phyloP scores from a whole-genome alignment of 2,797 vertebrate genomes.

The Acomys russatus region DNA sequence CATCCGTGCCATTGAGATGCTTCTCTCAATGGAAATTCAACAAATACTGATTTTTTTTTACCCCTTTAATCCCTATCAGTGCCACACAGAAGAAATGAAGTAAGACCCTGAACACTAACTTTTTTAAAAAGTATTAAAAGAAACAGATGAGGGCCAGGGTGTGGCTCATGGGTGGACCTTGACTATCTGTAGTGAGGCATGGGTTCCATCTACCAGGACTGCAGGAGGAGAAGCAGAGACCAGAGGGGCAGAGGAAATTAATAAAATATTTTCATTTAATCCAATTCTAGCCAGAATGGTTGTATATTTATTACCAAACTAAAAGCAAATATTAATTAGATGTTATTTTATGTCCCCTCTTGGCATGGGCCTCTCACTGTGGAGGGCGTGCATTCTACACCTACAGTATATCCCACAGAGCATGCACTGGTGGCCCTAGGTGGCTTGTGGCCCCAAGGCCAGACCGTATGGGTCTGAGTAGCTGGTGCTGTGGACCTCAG shows the following conservation, averaged over 20 bases:
- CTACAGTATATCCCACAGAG: no score
- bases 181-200: not conserved
- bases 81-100: not conserved
- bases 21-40: not conserved
- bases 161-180: not conserved
- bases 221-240: no score
- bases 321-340: not conserved
- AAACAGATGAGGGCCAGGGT: not conserved
- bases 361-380: not conserved
- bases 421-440: no score
- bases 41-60: not conserved
- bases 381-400: not conserved
- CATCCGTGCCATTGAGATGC: not conserved
- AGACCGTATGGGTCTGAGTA: not conserved
- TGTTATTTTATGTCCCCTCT: not conserved
- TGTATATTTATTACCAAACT: not conserved
- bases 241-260: not conserved
- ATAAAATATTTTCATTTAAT: conserved; percentile 27
- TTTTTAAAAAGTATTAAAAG: conserved; percentile 33
- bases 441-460: no score
- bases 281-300: conserved; percentile 22
- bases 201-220: not conserved
- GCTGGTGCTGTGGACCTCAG: not conserved
- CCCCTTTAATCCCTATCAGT: not conserved
- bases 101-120: not conserved